Evolutionary conservation across 2,888 invertebrate species (phyloP).

Genomic region (Drosophila eohydei): DNA sequence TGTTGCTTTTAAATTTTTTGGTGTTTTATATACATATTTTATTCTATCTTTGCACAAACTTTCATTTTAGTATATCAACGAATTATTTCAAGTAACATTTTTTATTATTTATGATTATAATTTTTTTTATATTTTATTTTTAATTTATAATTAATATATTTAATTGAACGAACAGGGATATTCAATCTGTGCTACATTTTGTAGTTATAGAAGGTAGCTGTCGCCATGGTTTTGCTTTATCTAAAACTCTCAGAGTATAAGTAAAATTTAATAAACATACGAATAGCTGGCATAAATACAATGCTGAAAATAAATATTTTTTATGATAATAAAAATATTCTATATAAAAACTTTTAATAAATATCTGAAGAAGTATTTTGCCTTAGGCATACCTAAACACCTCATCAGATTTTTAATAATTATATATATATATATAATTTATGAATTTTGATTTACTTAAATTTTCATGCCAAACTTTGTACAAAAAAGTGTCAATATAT

Average conservation of each 20-base stretch:
- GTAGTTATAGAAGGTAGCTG: background rate
- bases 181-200: background rate
- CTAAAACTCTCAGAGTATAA: background rate
- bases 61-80: too few species aligned
- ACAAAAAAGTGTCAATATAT: background rate
- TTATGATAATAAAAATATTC: background rate
- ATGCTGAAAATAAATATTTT: background rate
- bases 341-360: background rate
- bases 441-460: too few species aligned
- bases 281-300: background rate
- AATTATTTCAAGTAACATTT: background rate
- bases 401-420: background rate
- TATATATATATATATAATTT: background rate
- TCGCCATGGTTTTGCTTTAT: background rate
- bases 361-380: background rate
- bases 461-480: background rate
- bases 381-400: background rate
- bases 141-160: background rate
- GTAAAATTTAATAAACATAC: background rate
- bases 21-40: too few species aligned
- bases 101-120: too few species aligned
- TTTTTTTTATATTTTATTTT: background rate
- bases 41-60: too few species aligned
- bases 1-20: too few species aligned
- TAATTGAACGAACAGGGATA: slow-evolving; percentile 11